Evolutionary conservation across 2,113 vertebrate genomes (phyloP).

Genomic region (Drymodes brunneopygia): DNA sequence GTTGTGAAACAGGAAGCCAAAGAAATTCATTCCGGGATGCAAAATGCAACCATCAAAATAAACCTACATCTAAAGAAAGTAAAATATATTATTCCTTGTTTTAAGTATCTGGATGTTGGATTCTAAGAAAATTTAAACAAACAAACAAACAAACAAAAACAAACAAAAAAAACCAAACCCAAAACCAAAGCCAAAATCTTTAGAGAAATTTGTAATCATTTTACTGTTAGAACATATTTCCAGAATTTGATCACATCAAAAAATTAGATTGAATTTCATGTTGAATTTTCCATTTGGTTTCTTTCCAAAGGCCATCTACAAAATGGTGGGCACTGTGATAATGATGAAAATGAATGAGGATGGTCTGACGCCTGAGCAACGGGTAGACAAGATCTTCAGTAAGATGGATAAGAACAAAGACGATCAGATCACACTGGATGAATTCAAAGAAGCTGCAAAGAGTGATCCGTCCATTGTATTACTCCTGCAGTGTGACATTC

Average conservation of each 20-base stretch:
- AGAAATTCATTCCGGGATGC: neutral
- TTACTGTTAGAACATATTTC: neutral
- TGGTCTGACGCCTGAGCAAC: constrained; percentile 92
- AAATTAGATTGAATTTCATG: neutral
- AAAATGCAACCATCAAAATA: neutral
- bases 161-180: neutral
- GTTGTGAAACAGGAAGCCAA: neutral
- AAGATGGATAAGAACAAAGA: constrained; percentile 99
- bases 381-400: constrained; percentile 99
- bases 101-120: neutral
- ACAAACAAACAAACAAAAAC: neutral
- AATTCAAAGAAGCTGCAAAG: constrained; percentile 99
- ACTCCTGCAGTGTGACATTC: constrained; percentile 99
- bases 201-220: neutral
- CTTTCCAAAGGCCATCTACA: constrained; percentile 91
- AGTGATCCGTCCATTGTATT: constrained; percentile 98
- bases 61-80: neutral
- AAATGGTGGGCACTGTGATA: constrained; percentile 99
- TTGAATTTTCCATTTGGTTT: constrained; percentile 1
- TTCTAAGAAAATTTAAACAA: neutral
- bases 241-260: neutral
- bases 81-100: neutral
- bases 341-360: constrained; percentile 99
- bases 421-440: constrained; percentile 97
- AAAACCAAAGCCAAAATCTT: neutral